Evolutionary conservation across 2,113 vertebrate species (phyloP).

Genomic region (Poecile atricapillus): DNA sequence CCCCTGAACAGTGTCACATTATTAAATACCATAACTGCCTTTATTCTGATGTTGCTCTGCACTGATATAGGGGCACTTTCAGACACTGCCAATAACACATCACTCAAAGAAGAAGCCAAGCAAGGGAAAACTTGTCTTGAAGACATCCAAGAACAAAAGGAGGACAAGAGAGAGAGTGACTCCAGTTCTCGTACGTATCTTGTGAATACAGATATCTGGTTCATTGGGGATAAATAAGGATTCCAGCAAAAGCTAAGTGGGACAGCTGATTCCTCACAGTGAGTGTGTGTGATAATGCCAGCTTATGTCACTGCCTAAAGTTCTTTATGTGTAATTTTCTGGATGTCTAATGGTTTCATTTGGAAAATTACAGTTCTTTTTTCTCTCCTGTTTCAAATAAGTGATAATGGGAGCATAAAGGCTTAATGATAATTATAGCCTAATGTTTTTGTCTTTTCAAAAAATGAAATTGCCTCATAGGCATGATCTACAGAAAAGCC

Average conservation of each 20-base stretch:
- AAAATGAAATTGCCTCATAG: neutral
- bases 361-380: neutral
- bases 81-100: constrained; percentile 86
- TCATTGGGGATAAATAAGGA: neutral
- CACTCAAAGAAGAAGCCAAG: constrained; percentile 88
- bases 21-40: constrained; percentile 1
- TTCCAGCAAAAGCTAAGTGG: constrained; percentile 8
- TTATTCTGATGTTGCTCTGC: neutral
- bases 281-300: neutral
- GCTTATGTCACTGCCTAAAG: neutral
- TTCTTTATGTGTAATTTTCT: constrained; percentile 7
- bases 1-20: neutral
- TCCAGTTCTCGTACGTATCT: constrained; percentile 84
- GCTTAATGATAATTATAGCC: constrained; percentile 5
- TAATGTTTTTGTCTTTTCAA: neutral
- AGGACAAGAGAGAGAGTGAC: constrained; percentile 80
- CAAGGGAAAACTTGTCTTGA: constrained; percentile 75
- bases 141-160: constrained; percentile 74
- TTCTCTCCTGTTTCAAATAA: neutral
- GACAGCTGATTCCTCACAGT: neutral
- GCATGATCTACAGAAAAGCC: neutral
- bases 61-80: constrained; percentile 84
- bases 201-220: neutral
- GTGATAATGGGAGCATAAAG: neutral
- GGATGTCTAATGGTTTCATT: neutral